A percentile compares a stretch with the other conserved stretches of the same genome.
These are phyloP conservation scores for Misgurnus anguillicaudatus DNA, from an alignment of 2,113 vertebrate genomes.

Conservation along the genomic window DNA sequence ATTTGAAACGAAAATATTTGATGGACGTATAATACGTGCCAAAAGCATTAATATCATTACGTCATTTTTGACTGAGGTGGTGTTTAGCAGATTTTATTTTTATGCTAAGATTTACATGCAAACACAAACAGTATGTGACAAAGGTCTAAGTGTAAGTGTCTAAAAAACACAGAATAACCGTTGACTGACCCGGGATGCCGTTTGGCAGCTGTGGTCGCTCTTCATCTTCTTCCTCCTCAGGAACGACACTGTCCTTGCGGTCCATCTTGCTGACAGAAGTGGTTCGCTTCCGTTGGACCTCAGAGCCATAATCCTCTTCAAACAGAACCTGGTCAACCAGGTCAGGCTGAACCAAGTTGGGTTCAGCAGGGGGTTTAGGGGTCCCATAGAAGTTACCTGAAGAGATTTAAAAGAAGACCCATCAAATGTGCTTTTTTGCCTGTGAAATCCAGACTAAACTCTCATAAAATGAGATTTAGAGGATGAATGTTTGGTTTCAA, in stretches of 20 bases:
- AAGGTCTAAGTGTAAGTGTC: too few relatives aligned
- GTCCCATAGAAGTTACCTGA: slow-evolving; percentile 97
- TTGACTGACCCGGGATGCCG: slow-evolving; percentile 81
- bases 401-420: not conserved
- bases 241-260: slow-evolving; percentile 89
- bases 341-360: slow-evolving; percentile 93
- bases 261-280: slow-evolving; percentile 99
- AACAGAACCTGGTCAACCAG: slow-evolving; percentile 96
- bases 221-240: slow-evolving; percentile 98
- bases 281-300: slow-evolving; percentile 93
- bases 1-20: too few relatives aligned
- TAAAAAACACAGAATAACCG: not conserved
- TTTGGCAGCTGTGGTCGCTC: slow-evolving; percentile 89
- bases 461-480: too few relatives aligned
- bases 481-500: too few relatives aligned
- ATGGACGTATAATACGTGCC: too few relatives aligned
- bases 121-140: too few relatives aligned
- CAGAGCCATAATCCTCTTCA: slow-evolving; percentile 93
- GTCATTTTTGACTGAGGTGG: too few relatives aligned
- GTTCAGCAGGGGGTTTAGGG: slow-evolving; percentile 93
- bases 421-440: too few relatives aligned
- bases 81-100: too few relatives aligned
- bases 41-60: too few relatives aligned
- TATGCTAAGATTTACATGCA: too few relatives aligned
- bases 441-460: too few relatives aligned